These are phyloP conservation scores for Danionella dracula DNA, from an alignment of 2,797 vertebrate species.

Conservation along the genomic window DNA sequence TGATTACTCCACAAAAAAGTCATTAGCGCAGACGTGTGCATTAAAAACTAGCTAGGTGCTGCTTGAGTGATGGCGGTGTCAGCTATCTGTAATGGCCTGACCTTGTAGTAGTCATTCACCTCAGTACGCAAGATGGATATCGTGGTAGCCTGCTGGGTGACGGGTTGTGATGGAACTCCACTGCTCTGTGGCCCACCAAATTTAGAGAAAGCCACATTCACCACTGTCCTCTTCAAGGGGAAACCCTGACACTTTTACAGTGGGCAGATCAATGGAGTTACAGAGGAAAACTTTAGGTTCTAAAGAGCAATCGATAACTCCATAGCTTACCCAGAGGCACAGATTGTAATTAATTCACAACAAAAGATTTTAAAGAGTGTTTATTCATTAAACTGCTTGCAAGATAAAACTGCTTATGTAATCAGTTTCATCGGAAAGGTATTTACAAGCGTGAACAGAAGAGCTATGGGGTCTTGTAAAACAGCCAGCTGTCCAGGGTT, in stretches of 20 bases:
- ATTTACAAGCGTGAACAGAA: conserved; percentile 54
- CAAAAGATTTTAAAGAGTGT: background rate
- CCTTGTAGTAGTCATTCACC: conserved; percentile 41
- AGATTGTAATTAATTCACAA: background rate
- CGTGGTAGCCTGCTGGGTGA: background rate
- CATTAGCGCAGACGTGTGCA: conserved; percentile 35
- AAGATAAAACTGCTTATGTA: conserved; percentile 21
- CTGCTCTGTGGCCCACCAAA: background rate
- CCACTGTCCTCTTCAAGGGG: conserved; percentile 30
- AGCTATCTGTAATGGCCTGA: conserved; percentile 37
- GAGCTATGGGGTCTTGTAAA: conserved; percentile 48
- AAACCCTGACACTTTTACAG: conserved; percentile 18
- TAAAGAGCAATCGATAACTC: conserved; percentile 12
- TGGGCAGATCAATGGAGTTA: background rate
- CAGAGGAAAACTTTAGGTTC: background rate
- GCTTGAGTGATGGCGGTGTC: conserved; percentile 35
- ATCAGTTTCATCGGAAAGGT: conserved; percentile 52
- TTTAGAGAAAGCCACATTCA: conserved; percentile 20
- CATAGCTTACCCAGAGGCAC: background rate
- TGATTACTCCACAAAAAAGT: conserved; percentile 26
- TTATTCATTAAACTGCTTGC: background rate
- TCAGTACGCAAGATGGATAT: conserved; percentile 1
- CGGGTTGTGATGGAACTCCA: background rate
- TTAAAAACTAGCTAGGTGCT: conserved; percentile 34
- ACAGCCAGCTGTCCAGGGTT: conserved; percentile 52